Evolutionary conservation across 2,888 invertebrate species (phyloP), one percentile per base, ranked within the genome.

Genomic region (Eremobia ochroleuca): DNA sequence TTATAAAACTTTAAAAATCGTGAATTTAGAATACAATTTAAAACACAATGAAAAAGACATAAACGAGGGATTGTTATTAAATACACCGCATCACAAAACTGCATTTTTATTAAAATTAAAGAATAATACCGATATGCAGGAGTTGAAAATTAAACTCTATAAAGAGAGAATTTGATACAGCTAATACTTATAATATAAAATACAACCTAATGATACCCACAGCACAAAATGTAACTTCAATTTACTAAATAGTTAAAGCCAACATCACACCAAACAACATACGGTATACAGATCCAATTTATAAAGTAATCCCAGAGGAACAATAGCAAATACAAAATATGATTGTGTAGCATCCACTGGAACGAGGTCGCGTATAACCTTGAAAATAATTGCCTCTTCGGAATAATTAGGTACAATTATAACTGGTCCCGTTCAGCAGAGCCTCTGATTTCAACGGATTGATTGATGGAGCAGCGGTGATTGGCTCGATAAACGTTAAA

Each of bases 321-420:
- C 80, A 88, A 87, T 87, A 69, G 71, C 65, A 82, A 76, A 78
- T 76, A 86, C 74, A 79, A 82, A 87, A 85, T 88, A 85, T 87
- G 73, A 86, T 84, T 88, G 76, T 78, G 79, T 78, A 77, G 66
- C 71, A 68, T 73, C 82, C 67, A 81, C 49, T 86, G 78, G 65
- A 78, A 81, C 84, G 84, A 76, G 76, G 68, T 46, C 83, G 79
- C 77, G 69, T 76, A 73, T 73, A 78, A 67, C 88, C 87, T 88
- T 87, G 77, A 73, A 86, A 49, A 77, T 88, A 88, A 88, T 87
- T 78, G 87, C 75, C 70, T 79, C 71, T 83, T 82, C 64, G 75
- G 70, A 85, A 87, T 87, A 87, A 87, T 88, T 87, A 87, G 68
- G 74, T 78, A 85, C 69, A 82, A 82, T 83, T 77, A 73, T 67